Evolutionary conservation across 2,113 vertebrate species (phyloP).

Genomic region (Gopherus flavomarginatus): DNA sequence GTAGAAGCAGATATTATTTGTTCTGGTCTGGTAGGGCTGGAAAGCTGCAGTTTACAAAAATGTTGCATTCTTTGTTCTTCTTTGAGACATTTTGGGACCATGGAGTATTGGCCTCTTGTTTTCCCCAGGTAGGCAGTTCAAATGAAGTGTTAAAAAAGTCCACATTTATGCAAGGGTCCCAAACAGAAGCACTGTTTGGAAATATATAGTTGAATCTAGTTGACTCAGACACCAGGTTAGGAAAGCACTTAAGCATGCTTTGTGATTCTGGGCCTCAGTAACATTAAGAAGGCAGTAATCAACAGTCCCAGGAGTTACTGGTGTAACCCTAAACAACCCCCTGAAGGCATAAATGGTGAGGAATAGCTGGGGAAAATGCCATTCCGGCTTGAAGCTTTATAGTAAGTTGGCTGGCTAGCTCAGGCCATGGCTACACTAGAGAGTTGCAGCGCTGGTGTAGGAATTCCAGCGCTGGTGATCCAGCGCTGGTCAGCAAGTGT

Average conservation of each 20-base stretch:
- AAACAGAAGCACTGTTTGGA: not conserved
- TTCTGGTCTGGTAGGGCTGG: fast-evolving
- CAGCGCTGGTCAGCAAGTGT: too few relatives aligned
- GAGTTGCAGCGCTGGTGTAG: too few relatives aligned
- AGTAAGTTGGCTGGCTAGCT: not conserved
- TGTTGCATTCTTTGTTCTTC: too few relatives aligned
- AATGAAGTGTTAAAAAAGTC: not conserved
- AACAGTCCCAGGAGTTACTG: not conserved
- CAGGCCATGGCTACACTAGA: too few relatives aligned
- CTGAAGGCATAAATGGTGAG: not conserved
- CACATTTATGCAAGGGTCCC: not conserved
- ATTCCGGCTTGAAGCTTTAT: not conserved
- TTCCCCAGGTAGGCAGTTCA: not conserved
- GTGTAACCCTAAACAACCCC: not conserved
- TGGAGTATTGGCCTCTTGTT: fast-evolving
- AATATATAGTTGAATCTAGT: not conserved
- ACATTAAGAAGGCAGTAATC: not conserved
- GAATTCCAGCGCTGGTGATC: too few relatives aligned
- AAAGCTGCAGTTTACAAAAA: fast-evolving
- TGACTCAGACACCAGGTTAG: not conserved
- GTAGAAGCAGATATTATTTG: fast-evolving
- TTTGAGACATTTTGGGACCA: not conserved
- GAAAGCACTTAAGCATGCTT: not conserved
- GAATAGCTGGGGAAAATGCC: not conserved
- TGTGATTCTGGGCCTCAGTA: not conserved